Evolutionary conservation across 2,113 vertebrate genomes (phyloP).

Genomic region (Notothenia coriiceps): DNA sequence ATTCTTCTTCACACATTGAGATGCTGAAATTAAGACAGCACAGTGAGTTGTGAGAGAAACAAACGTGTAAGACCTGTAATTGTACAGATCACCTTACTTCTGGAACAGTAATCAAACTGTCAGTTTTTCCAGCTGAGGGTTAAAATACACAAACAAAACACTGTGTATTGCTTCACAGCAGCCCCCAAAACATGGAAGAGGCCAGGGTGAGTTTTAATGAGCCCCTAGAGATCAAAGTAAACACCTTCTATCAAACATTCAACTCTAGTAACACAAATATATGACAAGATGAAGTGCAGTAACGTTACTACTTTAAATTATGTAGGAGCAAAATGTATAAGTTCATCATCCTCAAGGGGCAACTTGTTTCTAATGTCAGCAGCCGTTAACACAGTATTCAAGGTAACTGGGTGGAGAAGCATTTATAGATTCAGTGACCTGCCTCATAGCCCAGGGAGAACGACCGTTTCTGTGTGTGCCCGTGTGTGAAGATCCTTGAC

Average conservation of each 20-base stretch:
- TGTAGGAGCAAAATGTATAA: background rate
- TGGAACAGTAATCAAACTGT: background rate
- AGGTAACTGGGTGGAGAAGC: background rate
- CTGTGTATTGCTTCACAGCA: slow-evolving; percentile 4
- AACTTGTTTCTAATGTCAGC: background rate
- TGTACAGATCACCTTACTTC: background rate
- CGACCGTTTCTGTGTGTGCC: background rate
- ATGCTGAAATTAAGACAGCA: background rate
- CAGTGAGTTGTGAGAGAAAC: background rate
- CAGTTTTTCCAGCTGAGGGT: background rate
- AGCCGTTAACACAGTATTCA: background rate
- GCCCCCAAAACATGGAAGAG: background rate
- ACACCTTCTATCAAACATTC: background rate
- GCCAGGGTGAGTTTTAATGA: slow-evolving; percentile 24
- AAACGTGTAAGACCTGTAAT: background rate
- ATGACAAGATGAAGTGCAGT: background rate
- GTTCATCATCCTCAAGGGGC: background rate
- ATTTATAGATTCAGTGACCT: background rate
- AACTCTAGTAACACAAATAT: background rate
- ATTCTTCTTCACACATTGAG: background rate
- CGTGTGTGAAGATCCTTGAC: background rate
- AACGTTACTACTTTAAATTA: background rate
- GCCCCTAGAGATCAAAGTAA: background rate
- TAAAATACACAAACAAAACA: background rate
- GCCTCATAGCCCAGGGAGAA: background rate